These are phyloP conservation scores for Papilio elwesi DNA, from an alignment of 2,888 invertebrate genomes.

Conservation along the genomic window DNA sequence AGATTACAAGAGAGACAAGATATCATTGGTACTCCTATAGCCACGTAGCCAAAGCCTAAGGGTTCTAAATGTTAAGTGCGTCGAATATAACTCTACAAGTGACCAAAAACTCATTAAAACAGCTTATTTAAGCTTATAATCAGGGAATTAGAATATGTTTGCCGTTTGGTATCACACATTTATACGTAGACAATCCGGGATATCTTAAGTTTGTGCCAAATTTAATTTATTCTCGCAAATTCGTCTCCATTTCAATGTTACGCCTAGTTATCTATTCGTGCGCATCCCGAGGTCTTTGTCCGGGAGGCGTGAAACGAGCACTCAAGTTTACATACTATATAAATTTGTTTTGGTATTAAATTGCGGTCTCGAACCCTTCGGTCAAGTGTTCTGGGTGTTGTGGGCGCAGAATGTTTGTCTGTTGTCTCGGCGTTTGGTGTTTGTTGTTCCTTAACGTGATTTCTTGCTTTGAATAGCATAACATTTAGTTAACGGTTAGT, in stretches of 20 bases:
- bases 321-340: conserved; percentile 38
- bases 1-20: no score
- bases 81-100: no score
- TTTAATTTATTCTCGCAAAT: conserved; percentile 6
- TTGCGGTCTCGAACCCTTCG: conserved; percentile 38
- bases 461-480: conserved; percentile 21
- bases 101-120: no score
- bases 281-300: background rate
- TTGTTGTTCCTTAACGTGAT: conserved; percentile 22
- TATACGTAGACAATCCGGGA: background rate
- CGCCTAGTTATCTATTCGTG: conserved; percentile 12
- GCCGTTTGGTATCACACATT: no score
- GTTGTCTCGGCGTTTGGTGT: conserved; percentile 27
- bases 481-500: background rate
- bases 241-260: conserved; percentile 11
- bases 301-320: conserved; percentile 32
- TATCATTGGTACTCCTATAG: no score
- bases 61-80: no score
- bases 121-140: no score
- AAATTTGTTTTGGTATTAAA: conserved; percentile 39
- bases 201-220: background rate
- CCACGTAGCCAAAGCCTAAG: no score
- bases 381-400: conserved; percentile 37
- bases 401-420: conserved; percentile 27
- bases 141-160: no score